Evolutionary conservation across 2,797 vertebrate species (phyloP), one percentile per base, ranked within the genome.

Genomic region (Coranthus polyacanthus): DNA sequence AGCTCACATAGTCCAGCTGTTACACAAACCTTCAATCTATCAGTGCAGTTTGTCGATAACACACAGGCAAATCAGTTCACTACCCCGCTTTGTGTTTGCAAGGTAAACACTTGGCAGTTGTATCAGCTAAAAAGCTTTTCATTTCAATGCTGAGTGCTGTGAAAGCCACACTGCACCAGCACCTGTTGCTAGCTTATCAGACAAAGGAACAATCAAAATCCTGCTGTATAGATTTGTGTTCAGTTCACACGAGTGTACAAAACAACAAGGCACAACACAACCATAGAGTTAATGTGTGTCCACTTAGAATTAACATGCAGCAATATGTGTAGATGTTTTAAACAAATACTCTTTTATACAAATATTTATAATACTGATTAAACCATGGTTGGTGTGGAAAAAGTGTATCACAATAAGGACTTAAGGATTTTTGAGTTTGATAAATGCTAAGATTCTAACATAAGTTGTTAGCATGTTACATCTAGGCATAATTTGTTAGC

Each of bases 1-100:
- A 57, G 72, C 79, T 61, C 70, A 58, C 81, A 81, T 57, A 66
- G 52, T 78, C 79, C 86, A 90, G 88, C 89, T 91, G 88, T 90
- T 91, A 72, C 79, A 56, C 83, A 79, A 74, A 58, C 67, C 67
- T 47, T 52, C 63, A 51, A 51, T 78, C 66, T 41, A 58, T 43
- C 53, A 37, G 58, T 13, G 5, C 44, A 45, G 78, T 62, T 72
- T 70, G 67, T 75, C 68, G 64, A 88, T 84, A 85, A 76, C 77
- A 75, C 68, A 54, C 74, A 72, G 59, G 58, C 68, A 81, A 88
- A 89, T 85, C 85, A 88, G 83, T 86, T 78, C 77, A 18, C 61
- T 62, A 46, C 55, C 44, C 57, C 72, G 49, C 34, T 55, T 53
- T 46, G 26, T 88, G 84, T 90, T 90, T 89, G 79, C 83, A 62